Percentiles rank a stretch among this genome's conserved stretches.
Evolutionary conservation across 2,113 vertebrate species (phyloP).

Genomic region (Helogale parvula): DNA sequence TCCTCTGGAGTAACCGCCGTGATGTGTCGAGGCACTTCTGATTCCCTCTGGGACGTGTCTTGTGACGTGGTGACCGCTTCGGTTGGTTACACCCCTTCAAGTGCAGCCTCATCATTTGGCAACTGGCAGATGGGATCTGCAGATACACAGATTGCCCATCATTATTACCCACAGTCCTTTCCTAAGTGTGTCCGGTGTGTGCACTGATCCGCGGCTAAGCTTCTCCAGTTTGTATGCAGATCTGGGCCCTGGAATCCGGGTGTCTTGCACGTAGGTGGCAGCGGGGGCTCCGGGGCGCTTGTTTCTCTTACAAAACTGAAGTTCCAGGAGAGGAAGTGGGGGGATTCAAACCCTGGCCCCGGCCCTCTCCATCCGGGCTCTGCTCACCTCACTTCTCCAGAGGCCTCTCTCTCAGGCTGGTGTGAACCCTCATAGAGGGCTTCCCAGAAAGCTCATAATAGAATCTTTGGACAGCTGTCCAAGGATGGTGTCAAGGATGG

Average conservation of each 20-base stretch:
- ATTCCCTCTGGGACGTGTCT: not conserved
- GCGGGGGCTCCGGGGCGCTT: no score
- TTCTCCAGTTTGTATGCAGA: accelerated
- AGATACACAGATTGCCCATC: not conserved
- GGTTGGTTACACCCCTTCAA: not conserved
- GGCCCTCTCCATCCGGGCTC: not conserved
- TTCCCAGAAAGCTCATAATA: constrained; percentile 47
- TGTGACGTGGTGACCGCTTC: not conserved
- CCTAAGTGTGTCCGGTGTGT: accelerated
- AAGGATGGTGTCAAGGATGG: not conserved
- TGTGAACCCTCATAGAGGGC: not conserved
- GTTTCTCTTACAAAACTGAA: accelerated
- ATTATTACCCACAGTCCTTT: not conserved
- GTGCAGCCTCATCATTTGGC: not conserved
- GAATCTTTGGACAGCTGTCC: constrained; percentile 65
- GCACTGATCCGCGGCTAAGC: not conserved
- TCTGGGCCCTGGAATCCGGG: accelerated
- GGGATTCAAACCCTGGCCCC: not conserved
- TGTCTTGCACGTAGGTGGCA: accelerated
- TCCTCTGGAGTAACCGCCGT: not conserved
- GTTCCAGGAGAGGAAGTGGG: not conserved
- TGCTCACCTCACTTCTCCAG: not conserved
- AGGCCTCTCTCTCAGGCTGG: not conserved
- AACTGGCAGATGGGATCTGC: not conserved
- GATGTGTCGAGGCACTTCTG: accelerated